Base-by-base conservation (phyloP, 2,888 invertebrate genomes). In the Orthosia gracilis region DNA sequence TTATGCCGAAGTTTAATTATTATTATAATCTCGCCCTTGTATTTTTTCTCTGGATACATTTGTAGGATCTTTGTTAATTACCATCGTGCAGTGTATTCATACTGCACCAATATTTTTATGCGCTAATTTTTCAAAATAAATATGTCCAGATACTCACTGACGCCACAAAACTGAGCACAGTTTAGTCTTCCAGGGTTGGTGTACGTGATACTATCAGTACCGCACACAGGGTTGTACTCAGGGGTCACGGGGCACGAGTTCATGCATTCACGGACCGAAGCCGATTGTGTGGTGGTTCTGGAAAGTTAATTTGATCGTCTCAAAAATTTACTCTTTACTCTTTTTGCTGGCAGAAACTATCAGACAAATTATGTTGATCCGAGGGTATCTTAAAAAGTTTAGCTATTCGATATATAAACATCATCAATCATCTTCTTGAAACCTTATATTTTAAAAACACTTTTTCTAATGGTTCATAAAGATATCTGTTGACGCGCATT, bases 151-250 rank as follows among this genome's bases (percentile, higher is more conserved):
- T 80, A 87, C 87, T 87, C n/a, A 89, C 89, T 58, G 64, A 86
- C 77, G 54, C 95, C 95, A 87, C 95, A 96, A 47, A 61, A 18
- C 61, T 86, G 85, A 12, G 94, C 95, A 76, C 95, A 96, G 15
- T 47, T 76, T n/a, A 95, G 82, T 64, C 90, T 87, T 52, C 91
- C 91, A 40, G 88, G 89, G 79, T 95, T 96, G 49, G 62, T 72
- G 78, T 95, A 96, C 1, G 91, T 92, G 17, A 89, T 79, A 17
- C 88, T 87, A 77, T 95, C 89, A 40, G 89, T 86, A 13, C 94
- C 95, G 73, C 95, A 96, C 5, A 95, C 93, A 2, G 95, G 95
- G 86, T 95, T 95, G 86, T 94, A 95, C 78, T 95, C 91, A 1
- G 89, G 0, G 1, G 89, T 89, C 52, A 86, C 85, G 5, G 84